Conservation (phyloP, 2,113 vertebrate species). For the Conger conger region DNA sequence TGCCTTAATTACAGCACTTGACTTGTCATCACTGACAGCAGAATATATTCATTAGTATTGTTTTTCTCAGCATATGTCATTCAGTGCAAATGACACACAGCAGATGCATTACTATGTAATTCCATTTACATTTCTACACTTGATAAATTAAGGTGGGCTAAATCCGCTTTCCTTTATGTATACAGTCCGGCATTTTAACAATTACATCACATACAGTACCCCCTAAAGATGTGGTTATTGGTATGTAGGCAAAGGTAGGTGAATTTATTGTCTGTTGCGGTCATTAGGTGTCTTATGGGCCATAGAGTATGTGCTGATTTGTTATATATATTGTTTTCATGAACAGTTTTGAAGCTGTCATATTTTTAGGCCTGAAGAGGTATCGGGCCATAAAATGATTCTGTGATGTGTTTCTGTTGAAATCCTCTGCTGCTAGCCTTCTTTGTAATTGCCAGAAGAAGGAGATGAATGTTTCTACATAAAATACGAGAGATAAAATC, state of each 20-base stretch:
- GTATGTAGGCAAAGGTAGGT: background rate
- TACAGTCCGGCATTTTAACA: background rate
- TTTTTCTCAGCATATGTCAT: background rate
- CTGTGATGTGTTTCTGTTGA: background rate
- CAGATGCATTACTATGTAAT: background rate
- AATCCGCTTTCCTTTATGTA: background rate
- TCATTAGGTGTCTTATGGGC: no score
- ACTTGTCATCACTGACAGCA: background rate
- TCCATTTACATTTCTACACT: background rate
- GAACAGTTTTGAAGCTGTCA: background rate
- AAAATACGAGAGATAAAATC: background rate
- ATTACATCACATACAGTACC: background rate
- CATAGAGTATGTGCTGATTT: background rate
- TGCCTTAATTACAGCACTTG: background rate
- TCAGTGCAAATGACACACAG: background rate
- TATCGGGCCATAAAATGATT: background rate
- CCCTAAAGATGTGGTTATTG: background rate
- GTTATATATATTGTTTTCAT: background rate
- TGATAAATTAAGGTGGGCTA: background rate
- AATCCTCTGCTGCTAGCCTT: background rate
- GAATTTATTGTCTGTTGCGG: no score
- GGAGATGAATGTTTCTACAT: background rate
- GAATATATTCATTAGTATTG: background rate
- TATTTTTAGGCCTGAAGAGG: background rate
- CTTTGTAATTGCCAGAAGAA: background rate